phyloP scores from a whole-genome alignment of 2,888 invertebrate genomes.

The Argynnis bischoffii region DNA sequence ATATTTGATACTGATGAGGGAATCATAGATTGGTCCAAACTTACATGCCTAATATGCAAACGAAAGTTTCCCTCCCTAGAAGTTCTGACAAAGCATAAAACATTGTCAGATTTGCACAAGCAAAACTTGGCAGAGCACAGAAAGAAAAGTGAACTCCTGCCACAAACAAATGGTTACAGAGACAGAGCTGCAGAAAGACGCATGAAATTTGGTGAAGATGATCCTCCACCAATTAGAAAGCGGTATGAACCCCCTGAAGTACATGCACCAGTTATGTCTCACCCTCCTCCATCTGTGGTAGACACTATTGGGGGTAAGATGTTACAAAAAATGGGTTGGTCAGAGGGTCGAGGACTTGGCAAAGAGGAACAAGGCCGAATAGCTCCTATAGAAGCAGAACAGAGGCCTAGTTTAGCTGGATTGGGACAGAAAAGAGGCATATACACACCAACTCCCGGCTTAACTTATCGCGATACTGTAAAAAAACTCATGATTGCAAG shows the following conservation, averaged over 20 bases:
- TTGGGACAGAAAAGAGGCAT: conserved; percentile 91
- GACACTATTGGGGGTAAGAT: conserved; percentile 97
- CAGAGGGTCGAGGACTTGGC: conserved; percentile 97
- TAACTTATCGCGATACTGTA: conserved; percentile 94
- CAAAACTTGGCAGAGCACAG: conserved; percentile 87
- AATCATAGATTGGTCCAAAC: conserved; percentile 92
- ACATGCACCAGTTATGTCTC: conserved; percentile 79
- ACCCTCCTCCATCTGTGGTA: conserved; percentile 86
- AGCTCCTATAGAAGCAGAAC: conserved; percentile 92
- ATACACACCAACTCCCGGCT: conserved; percentile 90
- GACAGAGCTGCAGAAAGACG: conserved; percentile 98
- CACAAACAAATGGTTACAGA: conserved; percentile 85
- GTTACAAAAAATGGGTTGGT: conserved; percentile 99
- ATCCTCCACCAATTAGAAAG: conserved; percentile 80
- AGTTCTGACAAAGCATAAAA: conserved; percentile 93
- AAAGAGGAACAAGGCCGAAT: conserved; percentile 96
- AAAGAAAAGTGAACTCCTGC: conserved; percentile 66
- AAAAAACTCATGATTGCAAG: conserved; percentile 94
- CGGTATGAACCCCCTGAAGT: conserved; percentile 66
- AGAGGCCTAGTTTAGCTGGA: conserved; percentile 89
- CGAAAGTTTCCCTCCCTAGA: conserved; percentile 96
- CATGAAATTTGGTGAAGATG: conserved; percentile 95
- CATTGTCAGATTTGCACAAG: conserved; percentile 96
- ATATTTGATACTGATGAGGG: conserved; percentile 86
- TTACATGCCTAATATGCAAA: conserved; percentile 97